A percentile compares a stretch with the other conserved stretches of the same genome.
Conservation (phyloP, 2,797 vertebrate species). For the Eulemur albifrons region DNA sequence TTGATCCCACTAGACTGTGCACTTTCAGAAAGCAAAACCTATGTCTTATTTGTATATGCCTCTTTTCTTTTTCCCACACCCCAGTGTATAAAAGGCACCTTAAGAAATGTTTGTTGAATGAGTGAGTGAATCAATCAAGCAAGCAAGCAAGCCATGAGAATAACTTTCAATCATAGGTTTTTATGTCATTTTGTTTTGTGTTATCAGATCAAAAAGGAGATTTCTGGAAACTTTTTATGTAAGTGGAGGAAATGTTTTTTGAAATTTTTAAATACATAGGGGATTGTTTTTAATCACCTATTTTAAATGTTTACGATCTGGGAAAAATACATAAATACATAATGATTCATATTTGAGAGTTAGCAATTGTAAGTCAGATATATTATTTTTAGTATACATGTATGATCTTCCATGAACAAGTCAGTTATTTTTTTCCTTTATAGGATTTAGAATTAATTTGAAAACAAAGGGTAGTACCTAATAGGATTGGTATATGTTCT, state of each 20-base stretch:
- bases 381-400: neutral
- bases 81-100: neutral
- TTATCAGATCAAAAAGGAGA: neutral
- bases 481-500: neutral
- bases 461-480: neutral
- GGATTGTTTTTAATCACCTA: neutral
- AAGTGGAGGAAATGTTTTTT: neutral
- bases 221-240: neutral
- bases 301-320: neutral
- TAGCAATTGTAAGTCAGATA: too few species aligned
- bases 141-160: neutral
- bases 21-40: neutral
- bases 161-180: neutral
- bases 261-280: neutral
- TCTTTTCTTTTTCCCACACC: neutral
- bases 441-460: neutral
- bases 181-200: neutral
- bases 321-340: neutral
- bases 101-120: neutral
- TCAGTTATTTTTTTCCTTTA: neutral
- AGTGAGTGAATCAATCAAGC: neutral
- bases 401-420: neutral
- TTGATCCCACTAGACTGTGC: neutral
- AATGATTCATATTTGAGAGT: neutral
- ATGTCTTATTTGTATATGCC: neutral